Evolutionary conservation across 1,140 invertebrate species (phyloP).

Genomic region (Nautilus pompilius): DNA sequence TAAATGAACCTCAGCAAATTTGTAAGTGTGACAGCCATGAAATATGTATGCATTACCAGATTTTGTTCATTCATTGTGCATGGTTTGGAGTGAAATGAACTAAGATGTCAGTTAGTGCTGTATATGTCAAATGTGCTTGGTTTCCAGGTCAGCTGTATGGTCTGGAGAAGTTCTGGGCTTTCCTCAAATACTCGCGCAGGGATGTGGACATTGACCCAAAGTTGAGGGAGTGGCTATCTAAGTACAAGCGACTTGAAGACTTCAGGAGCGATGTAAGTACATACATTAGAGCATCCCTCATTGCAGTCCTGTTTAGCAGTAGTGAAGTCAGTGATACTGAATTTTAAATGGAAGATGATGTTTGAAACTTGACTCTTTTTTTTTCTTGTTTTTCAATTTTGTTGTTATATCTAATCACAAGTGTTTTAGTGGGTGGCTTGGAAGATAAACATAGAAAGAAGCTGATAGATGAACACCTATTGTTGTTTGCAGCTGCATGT

Average conservation of each 20-base stretch:
- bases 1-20: too few species aligned
- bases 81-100: too few species aligned
- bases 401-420: neutral
- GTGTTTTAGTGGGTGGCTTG: neutral
- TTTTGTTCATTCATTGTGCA: too few species aligned
- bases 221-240: slow-evolving; percentile 75
- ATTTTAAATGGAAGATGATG: neutral
- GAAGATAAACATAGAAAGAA: neutral
- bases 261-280: slow-evolving; percentile 62
- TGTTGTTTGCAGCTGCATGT: too few species aligned
- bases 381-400: neutral
- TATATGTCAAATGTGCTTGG: too few species aligned
- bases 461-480: neutral
- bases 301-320: neutral
- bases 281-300: too few species aligned
- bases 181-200: slow-evolving; percentile 70
- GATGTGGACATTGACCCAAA: slow-evolving; percentile 75
- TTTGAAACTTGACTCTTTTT: neutral
- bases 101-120: too few species aligned
- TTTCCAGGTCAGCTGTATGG: slow-evolving; percentile 91
- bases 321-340: neutral
- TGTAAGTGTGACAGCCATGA: too few species aligned
- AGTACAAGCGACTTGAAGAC: slow-evolving; percentile 93
- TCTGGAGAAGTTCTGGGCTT: slow-evolving; percentile 98
- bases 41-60: too few species aligned